Evolutionary conservation across 37 sponge, comb jelly and placozoan species (phyloP), one percentile per base, ranked within the genome.

Genomic region (Axinella damicornis): DNA sequence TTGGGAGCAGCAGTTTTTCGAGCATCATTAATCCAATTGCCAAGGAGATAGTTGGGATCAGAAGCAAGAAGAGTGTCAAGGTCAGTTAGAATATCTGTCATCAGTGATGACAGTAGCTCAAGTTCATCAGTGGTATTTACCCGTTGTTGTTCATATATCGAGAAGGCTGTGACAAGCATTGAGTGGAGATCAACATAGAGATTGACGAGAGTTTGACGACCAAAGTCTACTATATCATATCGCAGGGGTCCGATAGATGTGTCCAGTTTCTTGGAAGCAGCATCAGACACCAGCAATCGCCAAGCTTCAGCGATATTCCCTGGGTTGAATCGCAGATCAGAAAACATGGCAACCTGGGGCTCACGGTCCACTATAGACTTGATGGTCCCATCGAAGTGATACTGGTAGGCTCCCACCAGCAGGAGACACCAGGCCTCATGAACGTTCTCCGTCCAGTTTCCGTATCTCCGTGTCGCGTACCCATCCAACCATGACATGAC

Each of bases 171-270:
- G 5, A 13, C 39, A 64, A 57, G 46, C 65, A 83, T 73, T 21
- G 39, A 37, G 54, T 84, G 60, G 25, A 90, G 18, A 57, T 90
- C 90, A 38, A 61, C 46, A 64, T 79, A 84, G 15, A 79, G 37
- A 79, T 90, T 74, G 30, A 71, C 74, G 1, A 90, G 34, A 13
- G 57, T 41, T 52, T 91, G 92, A 18, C 92, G 79, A 16, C 78
- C 83, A 53, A 91, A 67, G 40, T 91, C 92, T 0, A 91, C 92
- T 9, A 91, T 27, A 13, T 91, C 92, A 37, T 91, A 91, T 53
- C 40, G 79, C 40, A 75, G 63, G 4, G 92, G 82, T 46, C 83
- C 87, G 28, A 77, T 46, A 39, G 74, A 31, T 38, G 56, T 12
- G 25, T 76, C 52, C 11, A 83, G 22, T 5, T 81, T 56, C 0